Evolutionary conservation across 2,797 vertebrate genomes (phyloP), one percentile per base, ranked within the genome.

Genomic region (Harpagifer antarcticus): DNA sequence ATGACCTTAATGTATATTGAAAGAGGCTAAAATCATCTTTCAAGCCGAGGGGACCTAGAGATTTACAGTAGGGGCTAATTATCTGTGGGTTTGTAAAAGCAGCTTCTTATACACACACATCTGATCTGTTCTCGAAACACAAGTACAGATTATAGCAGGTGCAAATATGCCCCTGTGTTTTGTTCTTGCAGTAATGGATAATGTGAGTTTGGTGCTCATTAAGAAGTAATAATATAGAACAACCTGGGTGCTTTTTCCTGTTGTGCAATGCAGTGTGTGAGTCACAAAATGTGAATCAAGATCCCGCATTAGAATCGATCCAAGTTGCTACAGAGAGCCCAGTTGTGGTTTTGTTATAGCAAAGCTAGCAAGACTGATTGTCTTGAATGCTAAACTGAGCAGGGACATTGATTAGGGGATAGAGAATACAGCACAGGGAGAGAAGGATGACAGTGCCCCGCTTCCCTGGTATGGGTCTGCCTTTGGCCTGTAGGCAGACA

Each of bases 351-450:
- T 80, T 79, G 73, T 84, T 79, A 16, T 50, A 69, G 82, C 70
- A 19, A 44, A 60, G 71, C 76, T 43, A 74, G 72, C 60, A 48
- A 68, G 78, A 83, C 79, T 69, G 84, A 86, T 86, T 74, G 78
- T 77, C 74, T 74, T 67, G 70, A 78, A 80, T 84, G 86, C 75
- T 88, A 70, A 89, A 76, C 60, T 70, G 76, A 80, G 73, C 60
- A 13, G 77, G 52, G 65, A 76, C 88, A 91, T 88, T 85, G 91
- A 91, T 91, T 89, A 79, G 68, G 76, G 84, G 82, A 87, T 57
- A 44, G 69, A 72, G 63, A 68, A 74, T 64, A 74, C 56, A 76
- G 74, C 76, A 62, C 31, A 45, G 79, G 59, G 72, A 74, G 56
- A 76, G 72, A 82, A 62, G 42, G 81, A 73, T 77, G 73, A 68